Conservation (phyloP, 2,888 invertebrate species). For the Amiota mariae region DNA sequence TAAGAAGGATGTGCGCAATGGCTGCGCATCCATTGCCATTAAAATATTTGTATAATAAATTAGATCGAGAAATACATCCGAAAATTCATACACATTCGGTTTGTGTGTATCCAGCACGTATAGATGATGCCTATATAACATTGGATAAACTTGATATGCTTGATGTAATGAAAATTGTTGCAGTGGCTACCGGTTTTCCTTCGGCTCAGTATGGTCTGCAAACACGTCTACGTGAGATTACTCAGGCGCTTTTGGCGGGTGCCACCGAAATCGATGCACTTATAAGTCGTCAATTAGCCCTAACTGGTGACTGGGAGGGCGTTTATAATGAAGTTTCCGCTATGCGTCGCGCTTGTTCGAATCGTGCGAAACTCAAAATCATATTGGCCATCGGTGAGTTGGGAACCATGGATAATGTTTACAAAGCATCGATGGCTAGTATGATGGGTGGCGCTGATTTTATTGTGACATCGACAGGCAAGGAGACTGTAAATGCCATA, state of each 20-base stretch:
- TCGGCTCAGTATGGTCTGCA: constrained; percentile 89
- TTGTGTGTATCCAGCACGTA: constrained; percentile 94
- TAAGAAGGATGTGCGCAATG: constrained; percentile 83
- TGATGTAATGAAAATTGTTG: constrained; percentile 82
- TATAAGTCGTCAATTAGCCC: constrained; percentile 88
- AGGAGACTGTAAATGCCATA: constrained; percentile 74
- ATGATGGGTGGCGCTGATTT: constrained; percentile 98
- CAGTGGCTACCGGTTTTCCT: constrained; percentile 98
- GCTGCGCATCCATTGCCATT: constrained; percentile 76
- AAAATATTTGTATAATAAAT: constrained; percentile 50
- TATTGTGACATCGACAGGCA: constrained; percentile 92
- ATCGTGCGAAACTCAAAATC: constrained; percentile 86
- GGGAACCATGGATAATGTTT: constrained; percentile 87
- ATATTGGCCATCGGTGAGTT: constrained; percentile 96
- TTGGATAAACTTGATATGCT: constrained; percentile 76
- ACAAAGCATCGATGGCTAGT: constrained; percentile 89
- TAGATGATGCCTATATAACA: constrained; percentile 80
- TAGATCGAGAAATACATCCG: constrained; percentile 55
- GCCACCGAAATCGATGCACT: constrained; percentile 98
- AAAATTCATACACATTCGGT: constrained; percentile 87
- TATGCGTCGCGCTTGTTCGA: constrained; percentile 87
- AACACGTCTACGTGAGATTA: constrained; percentile 88
- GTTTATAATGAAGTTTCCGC: constrained; percentile 86
- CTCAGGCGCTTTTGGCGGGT: constrained; percentile 84
- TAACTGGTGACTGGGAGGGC: constrained; percentile 88